Percentiles rank a stretch among this genome's conserved stretches.
Conservation (phyloP, 2,113 vertebrate genomes). For the Hippocampus zosterae region DNA sequence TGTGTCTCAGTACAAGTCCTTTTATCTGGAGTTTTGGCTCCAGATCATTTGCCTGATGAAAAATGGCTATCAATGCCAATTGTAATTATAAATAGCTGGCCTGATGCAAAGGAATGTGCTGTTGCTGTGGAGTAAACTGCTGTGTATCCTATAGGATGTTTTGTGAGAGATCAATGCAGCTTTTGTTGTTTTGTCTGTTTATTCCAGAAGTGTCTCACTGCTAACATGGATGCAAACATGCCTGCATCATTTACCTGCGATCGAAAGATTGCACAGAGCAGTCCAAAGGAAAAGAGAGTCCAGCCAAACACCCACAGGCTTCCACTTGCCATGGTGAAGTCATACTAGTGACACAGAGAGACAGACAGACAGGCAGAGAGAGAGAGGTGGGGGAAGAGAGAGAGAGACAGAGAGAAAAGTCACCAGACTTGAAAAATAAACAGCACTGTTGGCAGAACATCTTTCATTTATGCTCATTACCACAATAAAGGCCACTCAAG, state of each 20-base stretch:
- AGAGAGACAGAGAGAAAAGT: conserved; percentile 17
- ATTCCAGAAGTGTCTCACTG: too few species aligned
- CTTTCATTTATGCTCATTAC: conserved; percentile 31
- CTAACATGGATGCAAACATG: not conserved
- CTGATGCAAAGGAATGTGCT: conserved; percentile 15
- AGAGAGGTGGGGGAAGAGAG: not conserved
- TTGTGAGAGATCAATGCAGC: conserved; percentile 23
- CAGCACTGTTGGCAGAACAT: conserved; percentile 27
- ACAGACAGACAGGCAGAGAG: not conserved
- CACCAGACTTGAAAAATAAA: conserved; percentile 28
- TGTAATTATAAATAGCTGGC: conserved; percentile 8
- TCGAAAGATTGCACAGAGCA: conserved; percentile 71
- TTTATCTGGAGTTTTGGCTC: conserved; percentile 8
- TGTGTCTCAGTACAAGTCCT: not conserved
- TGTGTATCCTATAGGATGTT: conserved; percentile 23
- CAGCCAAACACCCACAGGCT: conserved; percentile 56
- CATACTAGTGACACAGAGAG: conserved; percentile 62
- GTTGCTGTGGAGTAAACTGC: conserved; percentile 1
- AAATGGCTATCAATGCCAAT: conserved; percentile 14
- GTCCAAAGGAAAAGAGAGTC: conserved; percentile 67
- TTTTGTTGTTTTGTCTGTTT: too few species aligned
- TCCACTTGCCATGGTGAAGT: conserved; percentile 72
- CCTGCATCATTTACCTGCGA: conserved; percentile 60
- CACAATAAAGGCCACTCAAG: conserved; percentile 26
- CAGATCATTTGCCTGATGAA: not conserved